Evolutionary conservation across 2,113 vertebrate genomes (phyloP), one percentile per base, ranked within the genome.

Genomic region (Xyliphius kryptos): DNA sequence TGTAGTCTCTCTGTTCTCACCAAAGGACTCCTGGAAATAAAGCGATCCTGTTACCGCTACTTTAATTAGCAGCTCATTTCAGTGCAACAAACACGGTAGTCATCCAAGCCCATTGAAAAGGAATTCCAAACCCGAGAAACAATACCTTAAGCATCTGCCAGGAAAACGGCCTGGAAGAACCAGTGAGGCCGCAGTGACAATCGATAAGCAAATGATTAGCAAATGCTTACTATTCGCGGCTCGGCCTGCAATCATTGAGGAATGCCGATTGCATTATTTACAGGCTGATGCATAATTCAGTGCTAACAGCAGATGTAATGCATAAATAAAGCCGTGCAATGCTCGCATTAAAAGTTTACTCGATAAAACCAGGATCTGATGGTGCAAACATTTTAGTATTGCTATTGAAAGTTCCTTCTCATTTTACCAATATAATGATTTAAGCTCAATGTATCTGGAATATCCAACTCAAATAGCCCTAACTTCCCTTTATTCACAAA

Each of bases 251-350:
- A 86, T 87, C 81, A 87, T 79, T 83, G 84, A 83, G 78, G 79
- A 83, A 76, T 74, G 73, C 72, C 70, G 61, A 43, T 79, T 89
- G 81, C 77, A 88, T 88, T 86, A 88, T 87, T 88, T 82, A 89
- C 80, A 2, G 16, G 56, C 76, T 85, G 61, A 89, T 88, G 84
- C 83, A 82, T 89, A 86, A 88, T 88, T 88, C 85, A 86, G 75
- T 78, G 56, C 77, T 80, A 85, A 86, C 83, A 86, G 83, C 83
- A 83, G 81, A 83, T 85, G 86, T 83, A 80, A 86, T 86, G 87
- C 86, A 88, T 88, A 86, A 86, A 86, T 87, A 86, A 86, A 82
- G 74, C 72, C 54, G 72, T 80, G 80, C 79, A 86, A 82, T 80
- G 80, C 86, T 86, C 80, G 75, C 80, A 74, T 85, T 86, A 85